Conservation (phyloP, 2,113 vertebrate genomes). For the Cyphomyrus plagiostoma region DNA sequence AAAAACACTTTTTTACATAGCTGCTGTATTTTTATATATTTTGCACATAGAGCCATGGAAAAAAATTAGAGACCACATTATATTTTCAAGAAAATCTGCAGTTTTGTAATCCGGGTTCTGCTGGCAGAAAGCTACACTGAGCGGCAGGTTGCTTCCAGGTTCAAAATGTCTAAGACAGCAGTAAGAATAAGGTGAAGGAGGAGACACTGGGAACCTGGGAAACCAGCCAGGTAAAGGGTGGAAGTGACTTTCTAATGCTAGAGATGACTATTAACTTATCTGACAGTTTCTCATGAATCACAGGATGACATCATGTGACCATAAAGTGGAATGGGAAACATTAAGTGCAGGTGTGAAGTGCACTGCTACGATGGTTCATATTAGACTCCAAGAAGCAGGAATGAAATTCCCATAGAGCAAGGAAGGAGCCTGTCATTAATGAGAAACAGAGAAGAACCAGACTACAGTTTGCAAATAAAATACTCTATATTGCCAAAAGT, state of each 20-base stretch:
- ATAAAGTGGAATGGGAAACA: too few relatives aligned
- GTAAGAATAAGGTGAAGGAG: neutral
- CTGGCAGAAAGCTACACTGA: neutral
- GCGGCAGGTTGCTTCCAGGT: neutral
- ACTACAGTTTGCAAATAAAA: too few relatives aligned
- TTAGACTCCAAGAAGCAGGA: too few relatives aligned
- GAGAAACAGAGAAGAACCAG: too few relatives aligned
- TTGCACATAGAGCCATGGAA: neutral
- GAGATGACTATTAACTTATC: neutral
- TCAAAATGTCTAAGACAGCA: neutral
- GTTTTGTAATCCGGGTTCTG: neutral
- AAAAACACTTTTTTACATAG: neutral
- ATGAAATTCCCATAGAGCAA: too few relatives aligned
- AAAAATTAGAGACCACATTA: neutral
- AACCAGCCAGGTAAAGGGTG: neutral
- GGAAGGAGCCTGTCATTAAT: too few relatives aligned
- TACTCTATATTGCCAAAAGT: too few relatives aligned
- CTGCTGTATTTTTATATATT: neutral
- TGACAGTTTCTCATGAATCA: too few relatives aligned
- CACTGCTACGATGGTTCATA: too few relatives aligned
- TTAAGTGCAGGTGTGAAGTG: too few relatives aligned
- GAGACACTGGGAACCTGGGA: neutral
- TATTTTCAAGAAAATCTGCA: neutral
- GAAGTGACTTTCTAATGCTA: neutral
- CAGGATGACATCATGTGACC: too few relatives aligned